Conservation (phyloP, 2,888 invertebrate species). For the Lasioglossum marginatum region DNA sequence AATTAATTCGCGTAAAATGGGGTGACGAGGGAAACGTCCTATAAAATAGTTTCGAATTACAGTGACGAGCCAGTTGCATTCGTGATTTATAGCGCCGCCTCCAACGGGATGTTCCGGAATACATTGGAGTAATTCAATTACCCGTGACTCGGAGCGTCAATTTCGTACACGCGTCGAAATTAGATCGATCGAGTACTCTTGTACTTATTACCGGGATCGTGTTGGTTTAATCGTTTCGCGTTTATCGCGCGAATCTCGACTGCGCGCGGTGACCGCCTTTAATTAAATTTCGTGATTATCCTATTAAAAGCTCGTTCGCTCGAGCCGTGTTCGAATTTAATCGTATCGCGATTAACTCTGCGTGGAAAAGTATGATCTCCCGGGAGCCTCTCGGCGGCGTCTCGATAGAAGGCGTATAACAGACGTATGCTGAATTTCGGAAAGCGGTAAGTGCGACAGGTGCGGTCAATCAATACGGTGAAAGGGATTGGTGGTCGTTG, state of each 20-base stretch:
- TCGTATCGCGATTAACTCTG: not conserved
- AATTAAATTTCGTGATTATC: constrained; percentile 38
- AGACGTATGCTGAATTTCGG: constrained; percentile 31
- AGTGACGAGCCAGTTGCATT: constrained; percentile 26
- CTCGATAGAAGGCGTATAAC: not conserved
- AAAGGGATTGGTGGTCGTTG: constrained; percentile 57
- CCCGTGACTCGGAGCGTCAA: constrained; percentile 13
- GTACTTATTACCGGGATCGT: constrained; percentile 5
- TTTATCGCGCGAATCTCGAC: constrained; percentile 29
- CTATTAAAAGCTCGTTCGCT: constrained; percentile 30
- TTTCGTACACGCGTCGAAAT: constrained; percentile 30
- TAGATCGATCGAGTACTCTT: constrained; percentile 14
- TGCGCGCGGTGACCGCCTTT: constrained; percentile 13
- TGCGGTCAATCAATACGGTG: constrained; percentile 56
- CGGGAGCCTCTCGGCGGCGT: not conserved
- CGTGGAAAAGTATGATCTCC: not conserved
- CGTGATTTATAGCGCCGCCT: constrained; percentile 21
- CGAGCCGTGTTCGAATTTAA: constrained; percentile 25
- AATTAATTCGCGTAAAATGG: constrained; percentile 59
- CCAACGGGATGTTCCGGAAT: not conserved
- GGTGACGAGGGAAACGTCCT: not conserved
- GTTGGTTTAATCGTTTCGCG: constrained; percentile 18
- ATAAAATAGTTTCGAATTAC: constrained; percentile 42
- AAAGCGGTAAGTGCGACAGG: constrained; percentile 52
- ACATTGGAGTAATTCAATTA: not conserved